Percentiles rank a stretch among this genome's conserved stretches.
These are phyloP conservation scores for Diabrotica undecimpunctata DNA, from an alignment of 1,140 invertebrate genomes.

Conservation along the genomic window DNA sequence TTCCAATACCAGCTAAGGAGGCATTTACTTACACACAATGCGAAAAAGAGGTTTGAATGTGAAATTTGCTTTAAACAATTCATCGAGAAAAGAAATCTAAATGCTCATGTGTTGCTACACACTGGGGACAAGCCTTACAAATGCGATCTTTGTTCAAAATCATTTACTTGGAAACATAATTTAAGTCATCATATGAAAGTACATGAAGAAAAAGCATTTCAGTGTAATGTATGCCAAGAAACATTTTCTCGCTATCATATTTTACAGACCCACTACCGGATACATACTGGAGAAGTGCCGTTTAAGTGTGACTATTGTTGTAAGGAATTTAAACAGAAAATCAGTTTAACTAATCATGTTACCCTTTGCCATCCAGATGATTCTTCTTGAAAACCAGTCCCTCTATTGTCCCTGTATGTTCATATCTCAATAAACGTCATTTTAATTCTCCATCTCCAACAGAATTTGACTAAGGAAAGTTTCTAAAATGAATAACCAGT, in stretches of 20 bases:
- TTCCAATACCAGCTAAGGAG: background rate
- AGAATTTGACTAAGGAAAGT: too few relatives aligned
- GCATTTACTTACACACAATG: background rate
- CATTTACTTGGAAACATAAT: background rate
- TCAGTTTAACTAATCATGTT: background rate
- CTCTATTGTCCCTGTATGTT: too few relatives aligned
- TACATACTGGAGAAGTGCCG: background rate
- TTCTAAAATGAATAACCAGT: too few relatives aligned
- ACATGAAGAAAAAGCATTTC: background rate
- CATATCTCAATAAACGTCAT: too few relatives aligned
- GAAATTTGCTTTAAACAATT: background rate
- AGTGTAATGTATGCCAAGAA: background rate
- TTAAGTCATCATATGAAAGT: background rate
- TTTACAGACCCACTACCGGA: background rate
- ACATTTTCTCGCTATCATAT: background rate
- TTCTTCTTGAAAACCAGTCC: background rate
- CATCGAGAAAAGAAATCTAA: conserved; percentile 1
- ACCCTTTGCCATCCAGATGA: background rate
- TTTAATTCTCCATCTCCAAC: too few relatives aligned
- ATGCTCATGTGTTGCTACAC: background rate
- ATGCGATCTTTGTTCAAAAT: background rate
- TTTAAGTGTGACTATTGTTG: background rate
- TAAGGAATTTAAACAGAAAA: conserved; percentile 1
- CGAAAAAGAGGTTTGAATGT: background rate
- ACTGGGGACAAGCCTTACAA: background rate